Evolutionary conservation across 2,113 vertebrate genomes (phyloP), one percentile per base, ranked within the genome.

Genomic region (Oostethus manadensis): DNA sequence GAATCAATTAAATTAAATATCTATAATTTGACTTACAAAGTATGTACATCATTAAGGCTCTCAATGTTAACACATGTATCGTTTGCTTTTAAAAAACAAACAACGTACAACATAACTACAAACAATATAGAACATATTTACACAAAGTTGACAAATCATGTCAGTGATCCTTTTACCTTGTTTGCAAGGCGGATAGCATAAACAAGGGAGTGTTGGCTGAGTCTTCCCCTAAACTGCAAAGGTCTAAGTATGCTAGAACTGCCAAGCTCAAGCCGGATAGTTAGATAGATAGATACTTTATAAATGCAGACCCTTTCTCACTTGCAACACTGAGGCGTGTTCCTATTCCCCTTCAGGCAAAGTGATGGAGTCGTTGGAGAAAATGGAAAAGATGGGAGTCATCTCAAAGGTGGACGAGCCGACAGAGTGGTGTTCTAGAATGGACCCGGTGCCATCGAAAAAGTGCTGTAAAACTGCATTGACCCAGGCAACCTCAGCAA

Each of bases 1-100:
- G 40, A 50, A 51, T 70, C 58, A 67, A 53, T 46, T 33, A 45
- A 68, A 43, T 53, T 51, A 44, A 70, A 77, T 79, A 64, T 50
- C 23, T 20, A 48, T 4, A 11, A 48, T 20, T 21, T 18, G 10
- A 48, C 13, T 23, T 16, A 50, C 1, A 15, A 14, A 3, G 11
- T 22, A 14, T 22, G 6, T 49, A 15, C 23, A 33, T 33, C 29
- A 33, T 3, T 33, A 33, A 7, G 29, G 29, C 29, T 33, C 5
- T 33, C 29, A 33, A n/a, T n/a, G n/a, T n/a, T n/a, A n/a, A n/a
- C n/a, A n/a, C n/a, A n/a, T n/a, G n/a, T n/a, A n/a, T n/a, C n/a
- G n/a, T n/a, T n/a, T n/a, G n/a, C n/a, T n/a, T n/a, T n/a, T n/a
- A n/a, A n/a, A n/a, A n/a, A n/a, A n/a, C n/a, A n/a, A n/a, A n/a